Evolutionary conservation across 1,140 invertebrate species (phyloP).

Genomic region (Portunus trituberculatus): DNA sequence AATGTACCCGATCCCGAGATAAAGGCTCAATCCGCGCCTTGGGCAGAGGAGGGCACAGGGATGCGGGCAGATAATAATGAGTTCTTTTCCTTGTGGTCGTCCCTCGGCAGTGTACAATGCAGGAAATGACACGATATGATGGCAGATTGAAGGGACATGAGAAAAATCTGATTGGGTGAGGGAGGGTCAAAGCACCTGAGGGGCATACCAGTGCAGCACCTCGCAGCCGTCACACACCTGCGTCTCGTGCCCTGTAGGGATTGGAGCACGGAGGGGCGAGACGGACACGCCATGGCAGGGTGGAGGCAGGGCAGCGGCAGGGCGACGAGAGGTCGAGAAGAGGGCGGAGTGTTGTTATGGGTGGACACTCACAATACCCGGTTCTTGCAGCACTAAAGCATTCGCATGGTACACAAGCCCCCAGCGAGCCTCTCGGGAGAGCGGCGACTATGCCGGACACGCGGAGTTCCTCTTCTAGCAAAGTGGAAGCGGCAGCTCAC

Average conservation of each 20-base stretch:
- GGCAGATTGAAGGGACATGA: not conserved
- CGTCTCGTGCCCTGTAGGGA: no score
- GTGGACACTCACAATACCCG: no score
- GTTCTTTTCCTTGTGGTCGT: not conserved
- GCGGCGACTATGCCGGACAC: not conserved
- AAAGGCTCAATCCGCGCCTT: no score
- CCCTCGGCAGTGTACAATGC: not conserved
- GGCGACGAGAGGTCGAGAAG: no score
- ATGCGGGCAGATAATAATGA: not conserved
- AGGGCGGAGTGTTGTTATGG: no score
- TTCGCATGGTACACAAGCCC: not conserved
- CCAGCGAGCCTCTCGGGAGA: not conserved
- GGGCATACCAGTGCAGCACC: not conserved
- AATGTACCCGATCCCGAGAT: no score
- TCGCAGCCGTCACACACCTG: not conserved
- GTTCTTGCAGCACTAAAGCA: no score
- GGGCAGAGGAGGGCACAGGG: no score
- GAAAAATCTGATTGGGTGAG: not conserved
- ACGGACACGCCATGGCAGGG: not conserved
- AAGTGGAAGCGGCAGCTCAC: no score
- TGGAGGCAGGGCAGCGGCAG: no score
- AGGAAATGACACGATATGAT: not conserved
- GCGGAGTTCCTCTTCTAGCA: no score
- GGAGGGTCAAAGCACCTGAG: not conserved
- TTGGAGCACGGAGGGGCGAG: not conserved